These are phyloP conservation scores for Disparrhopalites patrizii DNA, from an alignment of 2,888 invertebrate species.

Conservation along the genomic window DNA sequence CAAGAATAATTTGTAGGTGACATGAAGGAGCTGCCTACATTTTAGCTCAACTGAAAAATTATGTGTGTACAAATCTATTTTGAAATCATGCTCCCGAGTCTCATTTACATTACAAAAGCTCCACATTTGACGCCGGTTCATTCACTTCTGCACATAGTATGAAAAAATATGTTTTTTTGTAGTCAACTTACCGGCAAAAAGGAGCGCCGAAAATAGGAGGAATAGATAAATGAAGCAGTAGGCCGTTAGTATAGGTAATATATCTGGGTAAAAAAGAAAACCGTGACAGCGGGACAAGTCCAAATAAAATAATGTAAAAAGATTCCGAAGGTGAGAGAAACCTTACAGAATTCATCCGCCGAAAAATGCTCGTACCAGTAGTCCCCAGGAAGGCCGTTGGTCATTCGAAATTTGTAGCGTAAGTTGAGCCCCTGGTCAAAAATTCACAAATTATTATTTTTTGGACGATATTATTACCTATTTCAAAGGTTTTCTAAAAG, in stretches of 20 bases:
- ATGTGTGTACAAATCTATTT: background rate
- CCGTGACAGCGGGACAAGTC: too few species aligned
- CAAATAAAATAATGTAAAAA: too few species aligned
- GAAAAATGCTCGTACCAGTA: conserved; percentile 88
- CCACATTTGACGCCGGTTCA: too few species aligned
- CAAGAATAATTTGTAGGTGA: conserved; percentile 82
- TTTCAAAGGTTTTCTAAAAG: background rate
- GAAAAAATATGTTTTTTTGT: too few species aligned
- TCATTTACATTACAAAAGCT: too few species aligned
- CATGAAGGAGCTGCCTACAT: conserved; percentile 74
- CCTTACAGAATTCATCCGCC: conserved; percentile 90
- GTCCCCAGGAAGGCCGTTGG: conserved; percentile 74
- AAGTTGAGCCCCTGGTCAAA: conserved; percentile 67
- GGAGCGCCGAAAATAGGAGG: conserved; percentile 66
- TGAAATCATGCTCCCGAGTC: too few species aligned
- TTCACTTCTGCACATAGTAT: too few species aligned
- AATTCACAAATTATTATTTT: conserved; percentile 5
- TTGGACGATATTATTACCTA: background rate
- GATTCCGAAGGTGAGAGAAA: conserved; percentile 21
- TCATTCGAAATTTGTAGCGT: conserved; percentile 78
- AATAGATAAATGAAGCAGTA: conserved; percentile 70
- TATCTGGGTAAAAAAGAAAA: conserved; percentile 60
- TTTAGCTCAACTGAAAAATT: conserved; percentile 64
- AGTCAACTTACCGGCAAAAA: conserved; percentile 59
- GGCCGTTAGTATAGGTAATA: conserved; percentile 73